Base-by-base conservation (phyloP, 2,113 vertebrate genomes). In the Etia nguti region DNA sequence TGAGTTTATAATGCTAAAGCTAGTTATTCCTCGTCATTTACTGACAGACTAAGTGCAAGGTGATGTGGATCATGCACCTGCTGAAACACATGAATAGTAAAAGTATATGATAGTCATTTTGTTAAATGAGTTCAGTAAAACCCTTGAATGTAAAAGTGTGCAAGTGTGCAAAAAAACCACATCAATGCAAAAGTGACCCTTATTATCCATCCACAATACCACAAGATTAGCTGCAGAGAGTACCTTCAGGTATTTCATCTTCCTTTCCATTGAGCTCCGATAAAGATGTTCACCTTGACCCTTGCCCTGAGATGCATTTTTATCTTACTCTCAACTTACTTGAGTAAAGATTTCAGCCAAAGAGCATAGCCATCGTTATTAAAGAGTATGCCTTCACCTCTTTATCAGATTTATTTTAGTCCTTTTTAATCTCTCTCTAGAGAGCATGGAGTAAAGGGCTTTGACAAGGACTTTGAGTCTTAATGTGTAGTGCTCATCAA, bases 351-450 rank as follows among this genome's bases (percentile, higher is more conserved):
- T 83, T 80, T 81, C 20, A 62, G 16, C 50, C 52, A 31, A 41
- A 86, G 56, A 84, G 13, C 6, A 3, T 2, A 54, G 43, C 18
- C 18, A 8, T 59, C 1, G 2, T 54, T 65, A 75, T 57, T 54
- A 54, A 89, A 91, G 79, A 80, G n/a, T 24, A 46, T 86, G 73
- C 84, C 79, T 56, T 50, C 4, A 68, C 81, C 54, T 75, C 79
- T 86, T 90, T 80, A 84, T 89, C 73, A 62, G 84, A 87, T 90
- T 81, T 59, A 83, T 89, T 89, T 57, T 22, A 62, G 56, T 79
- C 84, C 65, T 81, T 89, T 87, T 86, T 84, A 93, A 88, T 89
- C 81, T 92, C 55, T 86, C 80, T 84, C 80, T n/a, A 0, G 36
- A 70, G 75, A 91, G n/a, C 48, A 79, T n/a, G 18, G 57, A 73